Conservation (phyloP, 2,888 invertebrate species). For the Papilio protenor region DNA sequence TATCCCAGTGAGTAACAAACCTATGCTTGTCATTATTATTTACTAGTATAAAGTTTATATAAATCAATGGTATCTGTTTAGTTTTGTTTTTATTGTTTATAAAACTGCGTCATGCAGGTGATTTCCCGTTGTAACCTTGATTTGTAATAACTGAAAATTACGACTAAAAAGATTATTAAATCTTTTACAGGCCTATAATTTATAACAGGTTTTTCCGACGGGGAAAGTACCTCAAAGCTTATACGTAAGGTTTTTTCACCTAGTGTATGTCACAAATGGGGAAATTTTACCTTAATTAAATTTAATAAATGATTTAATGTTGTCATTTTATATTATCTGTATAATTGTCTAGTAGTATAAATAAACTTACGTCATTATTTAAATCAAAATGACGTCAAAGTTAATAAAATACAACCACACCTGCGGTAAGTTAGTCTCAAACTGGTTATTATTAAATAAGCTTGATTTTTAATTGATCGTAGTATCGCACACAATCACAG, state of each 20-base stretch:
- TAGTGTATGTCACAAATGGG: background rate
- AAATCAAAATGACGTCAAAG: constrained; percentile 1
- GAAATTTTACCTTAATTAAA: background rate
- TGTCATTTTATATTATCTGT: background rate
- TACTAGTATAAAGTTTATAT: background rate
- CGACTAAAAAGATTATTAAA: background rate
- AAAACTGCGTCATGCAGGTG: constrained; percentile 3
- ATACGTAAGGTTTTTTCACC: background rate
- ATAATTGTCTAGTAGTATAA: background rate
- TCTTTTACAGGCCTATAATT: background rate
- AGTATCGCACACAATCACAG: constrained; percentile 3
- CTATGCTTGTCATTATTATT: background rate
- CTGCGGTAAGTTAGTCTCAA: constrained; percentile 10
- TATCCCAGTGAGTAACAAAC: background rate
- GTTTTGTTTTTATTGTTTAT: constrained; percentile 6
- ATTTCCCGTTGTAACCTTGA: constrained; percentile 36
- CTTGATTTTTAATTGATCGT: constrained; percentile 22
- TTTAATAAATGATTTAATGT: background rate
- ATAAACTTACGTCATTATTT: background rate
- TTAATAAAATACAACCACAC: constrained; percentile 16
- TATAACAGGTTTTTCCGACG: background rate
- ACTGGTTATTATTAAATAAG: constrained; percentile 8
- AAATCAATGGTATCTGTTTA: background rate
- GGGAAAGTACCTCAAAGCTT: constrained; percentile 2
- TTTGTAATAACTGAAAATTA: constrained; percentile 38